phyloP scores from a whole-genome alignment of 2,888 invertebrate genomes.

The Synanthedon myopaeformis region DNA sequence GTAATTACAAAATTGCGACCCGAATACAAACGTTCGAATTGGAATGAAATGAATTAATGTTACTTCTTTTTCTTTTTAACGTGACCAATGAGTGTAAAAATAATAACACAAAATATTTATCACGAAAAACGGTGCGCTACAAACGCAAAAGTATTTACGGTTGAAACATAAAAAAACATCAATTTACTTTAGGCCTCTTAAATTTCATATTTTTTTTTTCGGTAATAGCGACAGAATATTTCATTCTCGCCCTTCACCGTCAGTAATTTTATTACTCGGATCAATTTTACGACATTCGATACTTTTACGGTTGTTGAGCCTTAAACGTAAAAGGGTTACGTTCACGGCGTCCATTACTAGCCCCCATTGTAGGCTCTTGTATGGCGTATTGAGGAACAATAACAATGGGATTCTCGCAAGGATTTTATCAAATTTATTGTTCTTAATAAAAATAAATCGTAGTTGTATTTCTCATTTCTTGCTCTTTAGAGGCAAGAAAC shows the following conservation, averaged over 20 bases:
- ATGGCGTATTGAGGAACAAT: slow-evolving; percentile 26
- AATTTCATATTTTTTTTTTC: slow-evolving; percentile 26
- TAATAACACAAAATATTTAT: slow-evolving; percentile 15
- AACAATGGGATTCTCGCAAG: neutral
- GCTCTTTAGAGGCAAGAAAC: too few relatives aligned
- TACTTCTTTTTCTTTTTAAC: slow-evolving; percentile 12
- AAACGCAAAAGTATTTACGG: slow-evolving; percentile 5
- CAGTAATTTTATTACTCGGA: slow-evolving; percentile 54
- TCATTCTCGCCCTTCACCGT: slow-evolving; percentile 48
- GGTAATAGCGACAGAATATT: slow-evolving; percentile 38
- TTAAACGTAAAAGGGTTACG: slow-evolving; percentile 54
- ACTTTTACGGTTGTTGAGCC: slow-evolving; percentile 56
- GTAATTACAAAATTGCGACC: neutral
- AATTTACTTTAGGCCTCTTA: slow-evolving; percentile 13
- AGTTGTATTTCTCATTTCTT: too few relatives aligned
- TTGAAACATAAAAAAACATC: slow-evolving; percentile 8
- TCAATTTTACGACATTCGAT: slow-evolving; percentile 57
- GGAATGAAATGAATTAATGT: neutral
- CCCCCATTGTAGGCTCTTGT: slow-evolving; percentile 28
- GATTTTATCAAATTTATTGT: neutral
- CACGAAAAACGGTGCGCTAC: slow-evolving; percentile 13
- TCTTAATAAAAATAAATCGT: neutral
- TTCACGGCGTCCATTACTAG: slow-evolving; percentile 28
- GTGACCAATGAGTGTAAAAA: slow-evolving; percentile 14
- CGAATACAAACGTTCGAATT: neutral